Percentiles rank a stretch among this genome's conserved stretches.
phyloP scores from a whole-genome alignment of 1,140 invertebrate species.

The Metopolophium dirhodum region DNA sequence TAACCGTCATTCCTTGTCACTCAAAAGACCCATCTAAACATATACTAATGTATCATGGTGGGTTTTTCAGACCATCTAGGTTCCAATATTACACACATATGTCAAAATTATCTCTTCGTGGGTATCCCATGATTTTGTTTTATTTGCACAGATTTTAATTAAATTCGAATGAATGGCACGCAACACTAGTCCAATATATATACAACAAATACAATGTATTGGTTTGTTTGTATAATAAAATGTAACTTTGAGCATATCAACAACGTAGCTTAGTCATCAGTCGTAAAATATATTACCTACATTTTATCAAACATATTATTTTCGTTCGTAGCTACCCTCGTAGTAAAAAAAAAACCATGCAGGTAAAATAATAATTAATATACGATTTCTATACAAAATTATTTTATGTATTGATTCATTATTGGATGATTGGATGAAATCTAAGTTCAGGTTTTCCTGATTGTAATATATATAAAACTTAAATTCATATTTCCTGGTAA shows the following conservation, averaged over 20 bases:
- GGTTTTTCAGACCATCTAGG: not conserved
- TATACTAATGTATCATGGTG: not conserved
- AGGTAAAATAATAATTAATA: not conserved
- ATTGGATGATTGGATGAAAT: not conserved
- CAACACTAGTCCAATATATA: not conserved
- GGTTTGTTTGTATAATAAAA: not conserved
- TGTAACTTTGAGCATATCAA: not conserved
- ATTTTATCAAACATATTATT: not conserved
- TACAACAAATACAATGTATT: not conserved
- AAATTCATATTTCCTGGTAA: too few relatives aligned
- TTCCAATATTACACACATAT: not conserved
- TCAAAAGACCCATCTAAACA: not conserved
- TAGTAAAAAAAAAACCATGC: not conserved
- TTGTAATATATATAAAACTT: not conserved
- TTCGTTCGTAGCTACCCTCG: not conserved
- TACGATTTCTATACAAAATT: too few relatives aligned
- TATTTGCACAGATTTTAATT: not conserved
- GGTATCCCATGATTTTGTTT: not conserved
- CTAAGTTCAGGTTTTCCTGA: not conserved
- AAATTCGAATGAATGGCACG: not conserved
- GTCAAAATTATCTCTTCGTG: not conserved
- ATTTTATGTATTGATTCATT: not conserved
- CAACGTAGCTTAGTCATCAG: not conserved
- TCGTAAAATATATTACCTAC: not conserved
- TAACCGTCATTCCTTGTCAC: not conserved